These are phyloP conservation scores for Drosophila melanocephala DNA, from an alignment of 2,888 invertebrate genomes.

Conservation along the genomic window DNA sequence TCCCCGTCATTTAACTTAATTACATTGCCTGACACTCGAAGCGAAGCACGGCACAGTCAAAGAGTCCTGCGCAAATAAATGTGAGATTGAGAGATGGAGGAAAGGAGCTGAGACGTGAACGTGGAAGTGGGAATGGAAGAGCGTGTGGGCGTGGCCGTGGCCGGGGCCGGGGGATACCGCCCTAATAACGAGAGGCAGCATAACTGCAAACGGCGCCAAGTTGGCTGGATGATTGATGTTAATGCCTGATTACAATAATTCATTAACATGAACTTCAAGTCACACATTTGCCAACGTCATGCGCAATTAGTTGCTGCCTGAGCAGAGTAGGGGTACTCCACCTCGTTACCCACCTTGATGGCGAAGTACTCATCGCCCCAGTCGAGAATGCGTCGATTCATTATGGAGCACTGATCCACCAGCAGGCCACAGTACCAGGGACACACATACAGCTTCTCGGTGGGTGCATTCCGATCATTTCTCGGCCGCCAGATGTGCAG, in stretches of 20 bases:
- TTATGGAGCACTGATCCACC: slow-evolving; percentile 93
- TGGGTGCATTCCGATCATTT: slow-evolving; percentile 92
- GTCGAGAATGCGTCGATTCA: slow-evolving; percentile 92
- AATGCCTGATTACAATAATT: slow-evolving; percentile 70
- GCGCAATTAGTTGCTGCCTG: slow-evolving; percentile 11
- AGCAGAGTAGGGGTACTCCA: not conserved
- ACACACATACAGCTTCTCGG: slow-evolving; percentile 93
- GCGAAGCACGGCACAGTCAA: slow-evolving; percentile 48
- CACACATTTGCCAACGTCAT: slow-evolving; percentile 13
- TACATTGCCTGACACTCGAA: slow-evolving; percentile 66
- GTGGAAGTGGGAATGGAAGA: no score
- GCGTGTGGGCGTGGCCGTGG: not conserved
- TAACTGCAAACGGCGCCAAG: slow-evolving; percentile 28
- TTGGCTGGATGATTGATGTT: slow-evolving; percentile 62
- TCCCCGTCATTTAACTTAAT: slow-evolving; percentile 76
- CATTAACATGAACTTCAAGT: slow-evolving; percentile 53
- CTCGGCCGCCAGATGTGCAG: slow-evolving; percentile 93
- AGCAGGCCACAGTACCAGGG: slow-evolving; percentile 94
- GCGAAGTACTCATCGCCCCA: slow-evolving; percentile 86
- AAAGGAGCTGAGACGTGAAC: not conserved
- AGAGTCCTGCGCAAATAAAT: slow-evolving; percentile 36
- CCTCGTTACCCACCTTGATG: slow-evolving; percentile 84
- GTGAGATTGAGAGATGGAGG: not conserved
- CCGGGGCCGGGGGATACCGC: not conserved
- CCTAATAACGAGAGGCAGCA: slow-evolving; percentile 20